phyloP scores from a whole-genome alignment of 1,140 invertebrate genomes.

The Anoplophora glabripennis region DNA sequence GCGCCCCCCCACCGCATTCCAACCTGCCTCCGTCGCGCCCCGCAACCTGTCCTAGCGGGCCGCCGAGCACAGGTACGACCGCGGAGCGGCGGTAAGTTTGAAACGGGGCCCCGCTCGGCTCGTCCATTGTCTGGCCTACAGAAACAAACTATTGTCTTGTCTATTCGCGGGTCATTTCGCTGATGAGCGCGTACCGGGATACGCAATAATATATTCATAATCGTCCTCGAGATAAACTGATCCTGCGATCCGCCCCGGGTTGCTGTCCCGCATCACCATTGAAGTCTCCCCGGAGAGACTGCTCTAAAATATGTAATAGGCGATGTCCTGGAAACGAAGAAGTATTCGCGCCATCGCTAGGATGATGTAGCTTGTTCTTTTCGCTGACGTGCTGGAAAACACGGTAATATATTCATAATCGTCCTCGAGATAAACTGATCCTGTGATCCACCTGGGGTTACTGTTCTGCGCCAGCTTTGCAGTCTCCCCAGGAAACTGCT shows the following conservation, averaged over 20 bases:
- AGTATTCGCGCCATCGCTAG: too few species aligned
- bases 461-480: constrained; percentile 7
- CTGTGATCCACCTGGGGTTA: background rate
- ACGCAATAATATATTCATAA: constrained; percentile 39
- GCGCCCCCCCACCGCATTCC: constrained; percentile 47
- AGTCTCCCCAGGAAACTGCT: background rate
- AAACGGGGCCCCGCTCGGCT: constrained; percentile 34
- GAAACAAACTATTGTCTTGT: constrained; percentile 46
- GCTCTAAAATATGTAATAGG: too few species aligned
- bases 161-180: constrained; percentile 36
- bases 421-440: constrained; percentile 5
- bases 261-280: constrained; percentile 10
- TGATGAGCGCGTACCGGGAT: constrained; percentile 36
- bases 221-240: constrained; percentile 6
- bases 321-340: too few species aligned
- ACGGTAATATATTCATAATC: constrained; percentile 37
- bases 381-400: constrained; percentile 36
- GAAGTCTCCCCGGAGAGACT: background rate
- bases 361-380: too few species aligned
- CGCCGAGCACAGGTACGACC: constrained; percentile 21
- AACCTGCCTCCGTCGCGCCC: constrained; percentile 31
- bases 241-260: background rate
- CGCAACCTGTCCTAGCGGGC: constrained; percentile 33
- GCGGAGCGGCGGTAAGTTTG: constrained; percentile 39
- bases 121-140: constrained; percentile 37